Evolutionary conservation across 1,140 invertebrate genomes (phyloP), one percentile per base, ranked within the genome.

Genomic region (Drosophila asahinai): DNA sequence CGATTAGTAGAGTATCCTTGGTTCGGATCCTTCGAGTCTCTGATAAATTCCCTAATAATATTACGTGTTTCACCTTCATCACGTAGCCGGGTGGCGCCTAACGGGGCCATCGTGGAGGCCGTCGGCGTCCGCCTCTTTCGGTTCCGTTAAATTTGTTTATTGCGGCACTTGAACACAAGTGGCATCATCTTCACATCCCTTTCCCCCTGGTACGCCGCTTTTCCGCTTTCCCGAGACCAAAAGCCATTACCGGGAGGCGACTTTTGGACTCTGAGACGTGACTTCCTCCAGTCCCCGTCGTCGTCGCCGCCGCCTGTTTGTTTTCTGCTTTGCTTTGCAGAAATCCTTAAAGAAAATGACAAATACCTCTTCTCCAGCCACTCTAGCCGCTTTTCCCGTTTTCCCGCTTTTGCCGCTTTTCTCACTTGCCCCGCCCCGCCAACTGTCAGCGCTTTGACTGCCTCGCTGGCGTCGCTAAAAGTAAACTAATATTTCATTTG

Each of bases 401-500:
- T 12, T 33, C 19, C 45, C 33, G 11, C 11, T 19, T 22, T 51
- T 11, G 2, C 19, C 17, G 4, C 43, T 43, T 42, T 38, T 12
- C 42, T 11, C 61, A 19, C 40, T 14, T 19, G 49, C 51, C 51
- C 63, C n/a, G 7, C 51, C 51, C 33, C 51, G 57, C 58, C 55
- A 78, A 78, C 75, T 84, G 84, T 87, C 84, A 87, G 76, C 84
- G 81, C 68, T 83, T 87, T 87, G 83, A 86, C 83, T 84, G 79
- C 78, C 82, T 43, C 75, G 61, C 27, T 65, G 81, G 65, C 80
- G 75, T 79, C 70, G 77, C 86, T 79, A 80, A 90, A 89, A 89
- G 84, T 89, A 89, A 89, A 89, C 84, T 90, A 89, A 89, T 89
- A 89, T 84, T 89, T 89, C 84, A 89, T 89, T 87, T 87, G 84